A percentile compares a stretch with the other conserved stretches of the same genome.
Conservation (phyloP, 1,140 invertebrate genomes). For the Megalopta genalis region DNA sequence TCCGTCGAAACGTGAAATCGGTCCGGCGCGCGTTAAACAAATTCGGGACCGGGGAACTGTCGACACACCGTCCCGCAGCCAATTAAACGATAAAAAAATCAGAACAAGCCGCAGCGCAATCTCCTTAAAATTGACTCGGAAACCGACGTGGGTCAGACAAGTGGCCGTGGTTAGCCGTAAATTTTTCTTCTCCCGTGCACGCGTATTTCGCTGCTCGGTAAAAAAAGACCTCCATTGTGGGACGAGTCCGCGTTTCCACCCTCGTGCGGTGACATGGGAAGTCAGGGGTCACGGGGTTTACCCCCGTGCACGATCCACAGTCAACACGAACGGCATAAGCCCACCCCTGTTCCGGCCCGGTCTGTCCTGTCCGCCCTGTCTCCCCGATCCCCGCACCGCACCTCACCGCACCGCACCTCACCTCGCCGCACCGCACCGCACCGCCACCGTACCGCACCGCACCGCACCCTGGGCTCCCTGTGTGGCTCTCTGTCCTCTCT, state of each 20-base stretch:
- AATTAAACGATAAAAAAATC: no score
- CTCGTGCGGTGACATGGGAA: constrained; percentile 68
- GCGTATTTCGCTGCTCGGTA: constrained; percentile 45
- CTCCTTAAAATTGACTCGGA: no score
- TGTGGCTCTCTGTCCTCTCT: constrained; percentile 11
- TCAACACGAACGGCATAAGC: constrained; percentile 72
- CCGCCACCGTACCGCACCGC: no score
- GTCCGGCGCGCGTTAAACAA: no score
- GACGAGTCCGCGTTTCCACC: constrained; percentile 71
- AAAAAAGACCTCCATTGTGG: constrained; percentile 68
- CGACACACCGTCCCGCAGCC: no score
- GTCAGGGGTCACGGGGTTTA: constrained; percentile 63
- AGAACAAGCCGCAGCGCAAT: no score
- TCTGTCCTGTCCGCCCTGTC: constrained; percentile 57
- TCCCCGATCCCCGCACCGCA: not conserved
- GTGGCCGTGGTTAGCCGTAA: constrained; percentile 18
- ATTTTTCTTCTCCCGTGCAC: constrained; percentile 25
- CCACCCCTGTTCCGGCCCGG: constrained; percentile 43
- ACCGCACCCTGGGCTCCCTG: not conserved
- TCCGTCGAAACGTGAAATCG: no score
- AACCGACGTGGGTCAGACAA: no score
- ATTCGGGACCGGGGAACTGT: no score
- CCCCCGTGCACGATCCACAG: constrained; percentile 65
- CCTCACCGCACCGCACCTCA: no score
- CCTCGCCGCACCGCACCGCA: no score